Evolutionary conservation across 2,113 vertebrate genomes (phyloP), one percentile per base, ranked within the genome.

Genomic region (Toxostoma redivivum): DNA sequence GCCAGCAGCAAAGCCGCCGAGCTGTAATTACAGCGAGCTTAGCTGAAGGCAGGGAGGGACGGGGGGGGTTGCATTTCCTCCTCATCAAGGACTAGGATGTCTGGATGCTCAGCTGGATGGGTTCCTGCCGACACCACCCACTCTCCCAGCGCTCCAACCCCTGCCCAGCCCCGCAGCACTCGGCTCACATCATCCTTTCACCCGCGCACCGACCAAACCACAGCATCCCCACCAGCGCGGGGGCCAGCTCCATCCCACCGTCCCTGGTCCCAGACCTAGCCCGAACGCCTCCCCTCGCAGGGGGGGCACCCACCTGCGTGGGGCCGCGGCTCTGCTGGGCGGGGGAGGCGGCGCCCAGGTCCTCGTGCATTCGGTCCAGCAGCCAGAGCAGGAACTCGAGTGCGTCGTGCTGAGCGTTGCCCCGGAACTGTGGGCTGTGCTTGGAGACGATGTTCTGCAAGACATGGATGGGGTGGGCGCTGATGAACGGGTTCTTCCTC

Each of bases 351-450:
- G 97, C 85, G 14, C 98, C 98, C 96, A 98, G 98, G 83, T 99
- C 99, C 96, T 99, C 99, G 0, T 99, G 98, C 93, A 99, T 98
- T 38, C 98, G 97, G 82, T 99, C 99, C 97, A 99, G 96, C 76
- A 99, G 96, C 99, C 99, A 99, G 72, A 99, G 98, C 76, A 99
- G 98, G 96, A 99, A 99, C 97, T 99, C 99, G 38, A 99, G 98
- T 80, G 99, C 99, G 0, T 99, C 99, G 0, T 99, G 99, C 90
- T 99, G 99, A 12, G 99, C 98, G 28, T 99, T 99, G 57, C 99
- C 99, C 38, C 98, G 98, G 94, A 99, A 99, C 98, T 99, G 99
- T 15, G 98, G 94, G 83, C 98, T 98, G 19, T 99, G 98, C 96
- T 99, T 99, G 90, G 99, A 98, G 84, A 99, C 99, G 3, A 98